Evolutionary conservation across 2,797 vertebrate genomes (phyloP), one percentile per base, ranked within the genome.

Genomic region (Halcyon smyrnensis): DNA sequence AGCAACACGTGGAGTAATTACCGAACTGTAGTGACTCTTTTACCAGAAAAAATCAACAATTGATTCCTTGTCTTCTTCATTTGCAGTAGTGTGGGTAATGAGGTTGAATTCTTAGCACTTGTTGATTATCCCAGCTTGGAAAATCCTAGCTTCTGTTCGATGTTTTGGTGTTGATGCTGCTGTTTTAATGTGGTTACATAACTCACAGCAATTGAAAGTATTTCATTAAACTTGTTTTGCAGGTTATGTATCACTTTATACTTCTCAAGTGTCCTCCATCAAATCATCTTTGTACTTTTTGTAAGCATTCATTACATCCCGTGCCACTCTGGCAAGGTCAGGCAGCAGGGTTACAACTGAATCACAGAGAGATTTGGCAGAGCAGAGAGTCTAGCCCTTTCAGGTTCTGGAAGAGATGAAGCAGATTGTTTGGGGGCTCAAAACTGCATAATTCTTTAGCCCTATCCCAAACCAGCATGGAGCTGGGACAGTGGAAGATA

Each of bases 151-250:
- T 93, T 89, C n/a, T 63, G 25, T 78, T 90, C n/a, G 36, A 1
- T 59, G 46, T 82, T 95, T 84, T 84, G 30, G 54, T 79, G 63
- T 76, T 36, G 34, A 59, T 84, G n/a, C 28, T 70, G 39, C 59
- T 63, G n/a, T 92, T 94, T 92, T 90, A 89, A 90, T 92, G 90
- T 90, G 90, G 59, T 81, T 94, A 90, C 63, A 19, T 87, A 95
- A 82, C 41, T 73, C 32, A 43, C 6, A 56, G 69, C 27, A 56
- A 90, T 88, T 84, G 53, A 56, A 88, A 90, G 9, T 21, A 41
- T 93, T 95, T 95, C 21, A 89, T 92, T 84, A 92, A 93, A 89
- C 83, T 90, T 79, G 86, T 87, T 94, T 92, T 91, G 21, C 92
- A 84, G 59, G 70, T 94, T 84, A 69, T 21, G 23, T 88, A 93